Conservation (phyloP, 1,140 invertebrate species). For the Leptinotarsa texana region DNA sequence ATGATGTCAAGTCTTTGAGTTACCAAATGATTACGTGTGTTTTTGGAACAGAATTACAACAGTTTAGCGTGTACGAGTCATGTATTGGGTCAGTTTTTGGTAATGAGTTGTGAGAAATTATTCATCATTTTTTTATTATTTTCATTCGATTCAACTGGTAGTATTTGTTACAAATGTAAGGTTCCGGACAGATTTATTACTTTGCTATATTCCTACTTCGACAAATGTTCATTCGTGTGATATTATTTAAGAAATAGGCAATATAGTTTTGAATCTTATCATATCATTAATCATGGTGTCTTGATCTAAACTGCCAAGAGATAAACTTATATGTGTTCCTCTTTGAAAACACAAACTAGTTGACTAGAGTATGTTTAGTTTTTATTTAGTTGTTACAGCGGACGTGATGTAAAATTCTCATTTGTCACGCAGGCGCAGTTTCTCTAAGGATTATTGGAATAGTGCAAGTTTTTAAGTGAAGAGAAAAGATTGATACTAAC, state of each 20-base stretch:
- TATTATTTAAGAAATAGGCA: constrained; percentile 25
- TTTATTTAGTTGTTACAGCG: not conserved
- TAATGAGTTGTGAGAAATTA: no score
- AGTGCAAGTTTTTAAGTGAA: no score
- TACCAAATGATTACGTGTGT: no score
- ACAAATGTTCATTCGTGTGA: constrained; percentile 3
- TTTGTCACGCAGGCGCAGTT: not conserved
- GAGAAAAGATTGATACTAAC: no score
- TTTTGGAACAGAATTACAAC: no score
- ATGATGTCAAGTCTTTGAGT: no score
- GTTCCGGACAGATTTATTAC: not conserved
- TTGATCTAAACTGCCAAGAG: constrained; percentile 38
- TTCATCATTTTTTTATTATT: no score
- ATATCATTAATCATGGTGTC: constrained; percentile 45
- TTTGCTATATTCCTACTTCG: constrained; percentile 8
- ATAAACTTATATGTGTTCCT: constrained; percentile 34
- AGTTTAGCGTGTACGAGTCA: no score
- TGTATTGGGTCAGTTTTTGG: no score
- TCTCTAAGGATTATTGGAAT: not conserved
- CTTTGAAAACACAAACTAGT: constrained; percentile 24
- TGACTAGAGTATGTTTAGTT: constrained; percentile 12
- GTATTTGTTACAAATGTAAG: constrained; percentile 6
- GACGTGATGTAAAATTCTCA: not conserved
- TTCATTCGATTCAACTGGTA: not conserved
- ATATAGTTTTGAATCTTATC: constrained; percentile 36